Percentiles rank a stretch among this genome's conserved stretches.
Conservation (phyloP, 30 jellyfish, hydroid and myxozoan genomes). For the Aurelia coerulea region DNA sequence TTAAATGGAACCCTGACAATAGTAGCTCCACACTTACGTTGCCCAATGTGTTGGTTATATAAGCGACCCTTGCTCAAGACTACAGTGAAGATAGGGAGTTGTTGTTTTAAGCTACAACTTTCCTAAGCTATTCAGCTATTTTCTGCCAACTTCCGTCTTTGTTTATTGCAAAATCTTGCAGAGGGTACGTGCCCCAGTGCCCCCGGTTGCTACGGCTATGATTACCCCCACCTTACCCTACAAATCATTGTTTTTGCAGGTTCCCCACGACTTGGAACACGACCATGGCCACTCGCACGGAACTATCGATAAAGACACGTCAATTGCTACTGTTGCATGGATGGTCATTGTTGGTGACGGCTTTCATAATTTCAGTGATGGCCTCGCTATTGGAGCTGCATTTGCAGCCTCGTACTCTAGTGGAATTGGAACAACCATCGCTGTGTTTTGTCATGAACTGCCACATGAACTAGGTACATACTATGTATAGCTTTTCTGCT, state of each 20-base stretch:
- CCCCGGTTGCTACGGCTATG: too few relatives aligned
- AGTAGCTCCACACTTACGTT: too few relatives aligned
- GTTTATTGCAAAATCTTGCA: too few relatives aligned
- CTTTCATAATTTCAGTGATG: constrained; percentile 96
- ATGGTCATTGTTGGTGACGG: constrained; percentile 99
- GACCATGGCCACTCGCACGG: constrained; percentile 88
- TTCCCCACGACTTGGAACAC: constrained; percentile 40
- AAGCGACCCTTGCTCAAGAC: too few relatives aligned
- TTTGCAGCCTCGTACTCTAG: constrained; percentile 95
- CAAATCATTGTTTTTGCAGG: not conserved
- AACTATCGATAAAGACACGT: constrained; percentile 62
- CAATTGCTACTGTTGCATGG: constrained; percentile 91
- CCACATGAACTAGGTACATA: constrained; percentile 95
- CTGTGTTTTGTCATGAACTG: constrained; percentile 96
- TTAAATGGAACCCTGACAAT: too few relatives aligned
- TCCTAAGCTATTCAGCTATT: too few relatives aligned
- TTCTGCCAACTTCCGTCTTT: too few relatives aligned
- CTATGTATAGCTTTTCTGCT: not conserved
- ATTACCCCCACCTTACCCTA: too few relatives aligned
- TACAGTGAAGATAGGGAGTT: too few relatives aligned
- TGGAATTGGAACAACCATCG: constrained; percentile 91
- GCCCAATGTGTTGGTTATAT: too few relatives aligned
- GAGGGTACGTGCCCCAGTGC: too few relatives aligned
- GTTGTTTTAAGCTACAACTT: too few relatives aligned
- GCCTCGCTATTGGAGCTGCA: constrained; percentile 98